phyloP scores from a whole-genome alignment of 2,113 vertebrate species.

The Poeciliopsis turrubarensis region DNA sequence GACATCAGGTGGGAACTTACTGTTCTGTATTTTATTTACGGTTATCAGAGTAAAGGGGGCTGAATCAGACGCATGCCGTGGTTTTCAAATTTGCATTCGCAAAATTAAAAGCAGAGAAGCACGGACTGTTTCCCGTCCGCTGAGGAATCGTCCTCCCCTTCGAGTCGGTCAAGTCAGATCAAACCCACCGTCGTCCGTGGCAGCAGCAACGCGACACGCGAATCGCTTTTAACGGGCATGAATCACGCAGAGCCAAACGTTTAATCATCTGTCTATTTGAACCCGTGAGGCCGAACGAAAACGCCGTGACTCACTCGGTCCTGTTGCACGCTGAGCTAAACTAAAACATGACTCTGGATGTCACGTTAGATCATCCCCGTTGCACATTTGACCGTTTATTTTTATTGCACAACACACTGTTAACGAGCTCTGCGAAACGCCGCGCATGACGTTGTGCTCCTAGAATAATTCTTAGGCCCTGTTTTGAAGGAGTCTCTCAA shows the following conservation, averaged over 20 bases:
- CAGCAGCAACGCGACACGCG: background rate
- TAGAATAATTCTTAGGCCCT: constrained; percentile 40
- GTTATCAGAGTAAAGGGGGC: too few relatives aligned
- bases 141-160: too few relatives aligned
- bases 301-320: constrained; percentile 40
- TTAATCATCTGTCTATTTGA: constrained; percentile 20
- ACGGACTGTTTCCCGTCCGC: background rate
- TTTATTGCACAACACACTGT: constrained; percentile 38
- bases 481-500: constrained; percentile 58
- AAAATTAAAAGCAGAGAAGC: too few relatives aligned
- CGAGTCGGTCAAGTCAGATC: background rate
- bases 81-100: too few relatives aligned
- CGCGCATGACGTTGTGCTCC: constrained; percentile 39
- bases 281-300: constrained; percentile 35
- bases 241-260: background rate
- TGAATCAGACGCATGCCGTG: too few relatives aligned
- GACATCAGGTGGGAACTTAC: too few relatives aligned
- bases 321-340: constrained; percentile 24
- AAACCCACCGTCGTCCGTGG: background rate
- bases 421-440: constrained; percentile 31
- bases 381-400: constrained; percentile 33
- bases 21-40: too few relatives aligned
- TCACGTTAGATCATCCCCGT: background rate
- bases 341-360: constrained; percentile 35
- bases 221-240: background rate